A percentile compares a stretch with the other conserved stretches of the same genome.
Evolutionary conservation across 2,888 invertebrate species (phyloP).

Genomic region (Athrips mouffetella): DNA sequence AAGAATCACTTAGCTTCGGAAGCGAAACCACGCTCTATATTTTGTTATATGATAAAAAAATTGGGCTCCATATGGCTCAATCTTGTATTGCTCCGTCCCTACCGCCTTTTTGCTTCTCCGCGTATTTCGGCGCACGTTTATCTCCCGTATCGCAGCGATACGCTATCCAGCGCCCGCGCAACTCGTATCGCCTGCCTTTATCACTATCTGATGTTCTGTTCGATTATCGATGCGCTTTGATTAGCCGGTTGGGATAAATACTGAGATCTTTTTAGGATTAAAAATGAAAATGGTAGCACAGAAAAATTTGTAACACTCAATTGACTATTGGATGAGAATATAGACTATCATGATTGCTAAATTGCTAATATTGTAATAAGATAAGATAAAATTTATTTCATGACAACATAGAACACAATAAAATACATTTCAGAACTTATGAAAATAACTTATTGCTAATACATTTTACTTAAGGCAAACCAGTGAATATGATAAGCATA

Average conservation of each 20-base stretch:
- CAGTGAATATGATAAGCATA: too few relatives aligned
- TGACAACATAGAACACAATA: too few relatives aligned
- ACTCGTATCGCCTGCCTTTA: neutral
- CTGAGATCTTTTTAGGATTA: neutral
- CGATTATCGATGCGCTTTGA: neutral
- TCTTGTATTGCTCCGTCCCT: neutral
- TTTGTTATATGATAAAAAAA: too few relatives aligned
- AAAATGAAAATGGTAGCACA: too few relatives aligned
- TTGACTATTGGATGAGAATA: too few relatives aligned
- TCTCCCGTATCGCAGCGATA: neutral
- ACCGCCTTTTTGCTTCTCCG: constrained; percentile 2
- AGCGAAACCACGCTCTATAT: too few relatives aligned
- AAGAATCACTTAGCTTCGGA: too few relatives aligned
- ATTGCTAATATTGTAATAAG: neutral
- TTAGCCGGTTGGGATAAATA: neutral
- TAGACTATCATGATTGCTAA: neutral
- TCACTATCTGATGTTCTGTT: neutral
- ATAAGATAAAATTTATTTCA: neutral
- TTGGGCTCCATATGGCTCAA: too few relatives aligned
- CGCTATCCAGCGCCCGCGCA: neutral
- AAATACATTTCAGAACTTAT: too few relatives aligned
- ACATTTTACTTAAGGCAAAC: too few relatives aligned
- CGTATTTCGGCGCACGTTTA: constrained; percentile 1
- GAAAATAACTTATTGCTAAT: too few relatives aligned
- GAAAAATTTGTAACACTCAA: too few relatives aligned